Evolutionary conservation across 2,888 invertebrate species (phyloP), one percentile per base, ranked within the genome.

Genomic region (Homarus gammarus): DNA sequence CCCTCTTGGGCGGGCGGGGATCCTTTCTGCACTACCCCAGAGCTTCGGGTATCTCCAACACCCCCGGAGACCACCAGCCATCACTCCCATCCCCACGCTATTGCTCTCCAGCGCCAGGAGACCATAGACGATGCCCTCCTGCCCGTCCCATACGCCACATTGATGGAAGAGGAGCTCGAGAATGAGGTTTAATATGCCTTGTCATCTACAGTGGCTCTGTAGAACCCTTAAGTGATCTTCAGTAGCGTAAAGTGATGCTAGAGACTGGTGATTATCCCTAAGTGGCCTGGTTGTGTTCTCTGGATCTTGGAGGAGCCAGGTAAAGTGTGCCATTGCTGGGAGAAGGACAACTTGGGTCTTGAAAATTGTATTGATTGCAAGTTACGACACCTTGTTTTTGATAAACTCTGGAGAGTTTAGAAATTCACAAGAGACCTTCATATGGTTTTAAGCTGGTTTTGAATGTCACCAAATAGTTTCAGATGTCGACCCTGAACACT

Each of bases 111-210:
- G 79, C 84, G 91, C 10, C 91, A 91, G 33, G 91, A 91, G 15
- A 82, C 87, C 38, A 84, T 91, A 38, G 87, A 90, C 51, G 91
- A 91, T n/a, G 82, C 82, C 8, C 87, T 89, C 64, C 82, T 90
- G 51, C 89, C 87, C 22, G 83, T 87, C 44, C 91, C 89, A n/a
- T 91, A 91, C 88, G 89, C 90, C 15, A 91, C 91, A 15, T 83
- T 91, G 18, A 72, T 90, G 77, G 91, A 91, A 44, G 91, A 91
- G 84, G 90, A 91, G 44, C 49, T 84, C 22, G 91, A 91, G 56
- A 87, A 90, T n/a, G 90, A 90, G 36, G 51, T 68, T 15, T 88
- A 64, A 56, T n/a, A 38, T 10, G 38, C 56, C 15, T 22, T 27
- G 72, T 15, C 18, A 15, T 12, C 56, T 56, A 18, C 18, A 56